phyloP scores from a whole-genome alignment of 1,140 invertebrate species.

The Ceratina australensis region DNA sequence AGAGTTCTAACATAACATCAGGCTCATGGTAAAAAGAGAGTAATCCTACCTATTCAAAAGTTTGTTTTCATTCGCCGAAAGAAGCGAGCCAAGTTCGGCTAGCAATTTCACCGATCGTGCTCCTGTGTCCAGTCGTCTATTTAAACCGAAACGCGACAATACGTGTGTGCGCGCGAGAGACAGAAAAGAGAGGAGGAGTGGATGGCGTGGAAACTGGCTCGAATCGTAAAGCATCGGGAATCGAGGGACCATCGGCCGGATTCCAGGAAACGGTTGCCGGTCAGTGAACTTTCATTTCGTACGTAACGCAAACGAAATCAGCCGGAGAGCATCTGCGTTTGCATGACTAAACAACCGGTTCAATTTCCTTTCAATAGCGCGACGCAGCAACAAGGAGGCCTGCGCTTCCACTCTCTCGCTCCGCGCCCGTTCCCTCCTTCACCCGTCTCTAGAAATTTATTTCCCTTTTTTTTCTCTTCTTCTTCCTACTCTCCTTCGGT shows the following conservation, averaged over 20 bases:
- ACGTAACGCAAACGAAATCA: slow-evolving; percentile 52
- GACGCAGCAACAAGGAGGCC: slow-evolving; percentile 42
- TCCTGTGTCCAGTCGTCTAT: slow-evolving; percentile 7
- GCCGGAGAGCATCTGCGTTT: slow-evolving; percentile 49
- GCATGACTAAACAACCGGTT: slow-evolving; percentile 51
- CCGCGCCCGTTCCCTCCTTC: not conserved
- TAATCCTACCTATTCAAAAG: not conserved
- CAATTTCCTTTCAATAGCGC: slow-evolving; percentile 42
- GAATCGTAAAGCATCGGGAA: slow-evolving; percentile 37
- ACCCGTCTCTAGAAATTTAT: not conserved
- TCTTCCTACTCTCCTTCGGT: not conserved
- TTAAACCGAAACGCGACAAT: slow-evolving; percentile 12
- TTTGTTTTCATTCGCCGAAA: not conserved
- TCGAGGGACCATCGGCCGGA: slow-evolving; percentile 31
- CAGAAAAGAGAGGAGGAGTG: not conserved
- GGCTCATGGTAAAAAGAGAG: not conserved
- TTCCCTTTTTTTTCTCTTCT: slow-evolving; percentile 16
- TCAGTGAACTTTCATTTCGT: slow-evolving; percentile 51
- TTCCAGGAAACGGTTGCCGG: slow-evolving; percentile 42
- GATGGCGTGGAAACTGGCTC: slow-evolving; percentile 11
- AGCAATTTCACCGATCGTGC: slow-evolving; percentile 16
- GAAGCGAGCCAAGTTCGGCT: not conserved
- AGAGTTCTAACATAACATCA: not conserved
- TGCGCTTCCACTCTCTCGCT: not conserved
- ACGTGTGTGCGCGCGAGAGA: not conserved